A percentile compares a stretch with the other conserved stretches of the same genome.
Conservation (phyloP, 2,888 invertebrate species). For the Drosophila hamatofila region DNA sequence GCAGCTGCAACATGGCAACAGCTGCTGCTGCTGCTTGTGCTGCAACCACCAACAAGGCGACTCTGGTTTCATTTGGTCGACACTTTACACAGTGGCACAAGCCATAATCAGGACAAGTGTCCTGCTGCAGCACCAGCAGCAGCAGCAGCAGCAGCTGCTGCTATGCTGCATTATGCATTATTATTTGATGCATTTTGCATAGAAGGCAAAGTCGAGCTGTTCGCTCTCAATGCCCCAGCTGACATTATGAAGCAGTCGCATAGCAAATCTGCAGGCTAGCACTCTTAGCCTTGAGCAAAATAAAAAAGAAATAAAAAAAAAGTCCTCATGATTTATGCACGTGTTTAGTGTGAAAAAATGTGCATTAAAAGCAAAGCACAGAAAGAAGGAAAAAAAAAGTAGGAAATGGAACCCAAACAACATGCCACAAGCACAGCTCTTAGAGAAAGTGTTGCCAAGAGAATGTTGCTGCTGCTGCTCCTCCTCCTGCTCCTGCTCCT, state of each 20-base stretch:
- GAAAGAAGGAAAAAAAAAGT: not conserved
- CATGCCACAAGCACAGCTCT: conserved; percentile 5
- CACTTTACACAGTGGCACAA: conserved; percentile 55
- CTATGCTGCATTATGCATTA: conserved; percentile 70
- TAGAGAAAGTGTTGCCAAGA: conserved; percentile 70
- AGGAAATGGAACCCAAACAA: conserved; percentile 21
- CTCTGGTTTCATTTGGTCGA: conserved; percentile 47
- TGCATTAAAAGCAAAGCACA: conserved; percentile 71
- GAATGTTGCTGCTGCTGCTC: conserved; percentile 26
- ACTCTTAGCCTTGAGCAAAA: conserved; percentile 77
- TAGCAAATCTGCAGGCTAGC: conserved; percentile 38
- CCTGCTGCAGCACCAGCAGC: conserved; percentile 56
- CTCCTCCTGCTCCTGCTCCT: conserved; percentile 3
- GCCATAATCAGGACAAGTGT: conserved; percentile 79
- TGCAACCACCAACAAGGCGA: conserved; percentile 28
- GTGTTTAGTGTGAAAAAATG: conserved; percentile 81
- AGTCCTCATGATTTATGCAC: conserved; percentile 77
- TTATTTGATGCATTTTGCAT: conserved; percentile 70
- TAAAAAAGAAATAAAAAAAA: not conserved
- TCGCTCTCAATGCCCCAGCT: conserved; percentile 63
- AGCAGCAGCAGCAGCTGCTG: conserved; percentile 24
- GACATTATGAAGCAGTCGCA: conserved; percentile 54
- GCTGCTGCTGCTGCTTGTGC: conserved; percentile 40
- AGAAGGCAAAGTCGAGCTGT: conserved; percentile 41
- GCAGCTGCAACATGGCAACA: conserved; percentile 52